Percentiles rank a stretch among this genome's conserved stretches.
Conservation (phyloP, 2,888 invertebrate species). For the Pandemis cinnamomeana region DNA sequence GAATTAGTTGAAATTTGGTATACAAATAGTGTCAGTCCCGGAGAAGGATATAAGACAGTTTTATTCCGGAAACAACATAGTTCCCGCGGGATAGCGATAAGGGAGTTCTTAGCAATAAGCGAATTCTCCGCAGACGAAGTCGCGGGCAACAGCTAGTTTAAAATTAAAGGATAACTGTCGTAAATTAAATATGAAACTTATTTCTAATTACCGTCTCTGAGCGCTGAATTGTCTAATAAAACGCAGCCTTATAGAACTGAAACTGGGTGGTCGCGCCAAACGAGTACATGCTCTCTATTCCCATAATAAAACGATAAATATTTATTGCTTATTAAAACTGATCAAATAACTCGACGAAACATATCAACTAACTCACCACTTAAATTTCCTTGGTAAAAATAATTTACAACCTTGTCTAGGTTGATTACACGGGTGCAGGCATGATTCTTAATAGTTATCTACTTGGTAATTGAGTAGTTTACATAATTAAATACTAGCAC, state of each 20-base stretch:
- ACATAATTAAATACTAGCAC: constrained; percentile 42
- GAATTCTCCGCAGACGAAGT: too few species aligned
- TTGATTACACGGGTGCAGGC: constrained; percentile 40
- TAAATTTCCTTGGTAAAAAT: constrained; percentile 34
- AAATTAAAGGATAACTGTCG: not conserved
- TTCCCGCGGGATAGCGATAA: too few species aligned
- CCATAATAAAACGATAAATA: constrained; percentile 35
- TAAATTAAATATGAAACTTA: not conserved
- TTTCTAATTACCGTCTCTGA: not conserved
- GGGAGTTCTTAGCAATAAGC: too few species aligned
- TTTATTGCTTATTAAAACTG: constrained; percentile 19
- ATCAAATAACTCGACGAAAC: constrained; percentile 28
- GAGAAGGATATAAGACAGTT: too few species aligned
- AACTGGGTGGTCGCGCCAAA: constrained; percentile 33
- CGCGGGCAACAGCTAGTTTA: not conserved
- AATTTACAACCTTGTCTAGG: constrained; percentile 37
- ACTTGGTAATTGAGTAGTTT: constrained; percentile 42
- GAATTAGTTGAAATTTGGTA: too few species aligned
- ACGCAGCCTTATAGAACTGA: constrained; percentile 27
- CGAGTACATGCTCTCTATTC: constrained; percentile 12
- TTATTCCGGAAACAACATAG: too few species aligned
- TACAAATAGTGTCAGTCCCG: too few species aligned
- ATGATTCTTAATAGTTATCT: constrained; percentile 30
- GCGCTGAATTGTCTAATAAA: constrained; percentile 10
- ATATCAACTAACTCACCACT: not conserved